Conservation (phyloP, 2,888 invertebrate species). For the Scaptomyza tumidula region DNA sequence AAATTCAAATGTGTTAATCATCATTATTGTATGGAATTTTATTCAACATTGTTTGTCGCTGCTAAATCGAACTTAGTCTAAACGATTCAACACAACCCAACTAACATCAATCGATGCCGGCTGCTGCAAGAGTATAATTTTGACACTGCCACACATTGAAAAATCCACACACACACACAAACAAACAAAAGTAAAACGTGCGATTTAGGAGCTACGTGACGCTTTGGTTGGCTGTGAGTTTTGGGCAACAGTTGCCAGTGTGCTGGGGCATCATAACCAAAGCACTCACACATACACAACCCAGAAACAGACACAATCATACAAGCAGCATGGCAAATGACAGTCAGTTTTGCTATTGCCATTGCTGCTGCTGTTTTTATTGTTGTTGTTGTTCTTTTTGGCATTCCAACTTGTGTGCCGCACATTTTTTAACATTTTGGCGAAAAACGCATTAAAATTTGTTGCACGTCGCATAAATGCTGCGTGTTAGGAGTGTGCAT, state of each 20-base stretch:
- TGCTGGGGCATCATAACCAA: conserved; percentile 47
- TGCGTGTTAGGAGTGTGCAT: conserved; percentile 34
- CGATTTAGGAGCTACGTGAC: conserved; percentile 77
- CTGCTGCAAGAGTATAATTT: conserved; percentile 54
- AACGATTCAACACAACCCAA: not conserved
- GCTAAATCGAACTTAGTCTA: not conserved
- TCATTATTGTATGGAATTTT: too few species aligned
- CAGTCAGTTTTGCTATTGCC: conserved; percentile 48
- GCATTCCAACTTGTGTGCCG: conserved; percentile 78
- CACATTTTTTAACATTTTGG: conserved; percentile 78
- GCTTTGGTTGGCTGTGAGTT: conserved; percentile 69
- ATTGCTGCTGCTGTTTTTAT: not conserved
- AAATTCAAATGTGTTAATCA: too few species aligned
- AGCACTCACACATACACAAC: conserved; percentile 23
- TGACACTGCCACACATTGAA: conserved; percentile 42
- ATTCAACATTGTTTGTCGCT: too few species aligned
- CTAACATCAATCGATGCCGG: conserved; percentile 25
- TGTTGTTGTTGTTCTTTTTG: conserved; percentile 32
- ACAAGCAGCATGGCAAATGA: conserved; percentile 44
- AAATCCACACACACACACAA: conserved; percentile 15
- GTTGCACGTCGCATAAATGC: conserved; percentile 80
- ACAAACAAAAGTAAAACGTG: conserved; percentile 62
- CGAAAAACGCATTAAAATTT: conserved; percentile 79
- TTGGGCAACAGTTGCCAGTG: conserved; percentile 73
- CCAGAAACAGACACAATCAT: conserved; percentile 8